Base-by-base conservation (phyloP, 2,888 invertebrate species). In the Polydrusus pterygomalis region DNA sequence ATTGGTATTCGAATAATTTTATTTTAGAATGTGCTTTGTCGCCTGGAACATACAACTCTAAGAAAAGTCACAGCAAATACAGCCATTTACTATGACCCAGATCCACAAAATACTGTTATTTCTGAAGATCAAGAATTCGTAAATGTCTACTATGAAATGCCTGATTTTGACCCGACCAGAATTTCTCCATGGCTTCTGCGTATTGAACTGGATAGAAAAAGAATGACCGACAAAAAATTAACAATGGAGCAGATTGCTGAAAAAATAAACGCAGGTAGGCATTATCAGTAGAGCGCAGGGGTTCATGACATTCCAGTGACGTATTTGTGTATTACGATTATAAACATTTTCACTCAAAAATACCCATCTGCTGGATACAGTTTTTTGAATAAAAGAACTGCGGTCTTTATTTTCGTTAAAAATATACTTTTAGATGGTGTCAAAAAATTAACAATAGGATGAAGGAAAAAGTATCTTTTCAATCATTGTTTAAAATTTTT, bases 191-290 rank as follows among this genome's bases (percentile, higher is more conserved):
- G 99, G 99, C 54, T 99, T 45, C 89, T 99, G 56, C 96, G 99
- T 89, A 97, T 99, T 81, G 99, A 99, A 86, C 89, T 99, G 74
- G 99, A 99, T 88, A 93, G 99, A 72, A 99, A 99, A 88, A 92
- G 98, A 84, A 99, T 99, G 85, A 81, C 82, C 64, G 99, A 99
- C 88, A 99, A 99, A 86, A 99, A 99, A 88, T 89, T 99, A 80
- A 98, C 98, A 0, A 99, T 99, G 99, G 99, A 99, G 89, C 97
- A 98, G 87, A 99, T 99, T 84, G 98, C 99, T 0, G 99, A 99
- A 88, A 99, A 99, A 87, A 99, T 99, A 70, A 99, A 98, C 85
- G 96, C 97, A 64, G 98, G 98, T 8, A 38, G 8, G 58, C n/a
- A 56, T 30, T 47, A 47, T 43, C n/a, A 34, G n/a, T n/a, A n/a